Base-by-base conservation (phyloP, 2,888 invertebrate species). In the Trissoscelio sp. region DNA sequence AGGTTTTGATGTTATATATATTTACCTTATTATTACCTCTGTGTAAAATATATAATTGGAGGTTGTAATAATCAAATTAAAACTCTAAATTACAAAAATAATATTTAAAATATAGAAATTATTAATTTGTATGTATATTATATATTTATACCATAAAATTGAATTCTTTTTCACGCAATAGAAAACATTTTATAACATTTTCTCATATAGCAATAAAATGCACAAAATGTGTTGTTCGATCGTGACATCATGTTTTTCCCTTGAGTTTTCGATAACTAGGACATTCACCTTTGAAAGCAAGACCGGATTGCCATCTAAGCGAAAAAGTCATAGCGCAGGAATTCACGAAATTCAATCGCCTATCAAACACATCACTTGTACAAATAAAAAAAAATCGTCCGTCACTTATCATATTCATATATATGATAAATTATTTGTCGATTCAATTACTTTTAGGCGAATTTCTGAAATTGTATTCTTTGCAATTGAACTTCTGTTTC, bases 271-370 rank as follows among this genome's bases (percentile, higher is more conserved):
- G 67, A 77, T 77, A 77, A 77, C 67, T 53, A 20, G 77, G 69
- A 53, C 69, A 62, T 77, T 77, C 77, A 77, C 77, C 77, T 77
- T 31, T 46, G 58, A 11, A 60, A 69, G 39, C 60, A 55, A 60
- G 58, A 60, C 69, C 62, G 37, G 62, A 74, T 62, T 62, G 44
- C 69, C 44, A 42, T 58, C 75, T 60, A 67, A 75, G 75, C 67
- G 60, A 67, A 75, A 74, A 75, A 67, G 67, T 77, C 77, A 77
- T 77, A 77, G 77, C 51, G 44, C 44, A 69, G 55, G 77, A 77
- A 69, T 77, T 53, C n/a, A n/a, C 42, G 42, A 53, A 12, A 55
- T 22, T 57, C 34, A 34, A 16, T 14, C 42, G 39, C 28, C 55
- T 22, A 58, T 64, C 31, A 64, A 44, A 44, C 44, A 28, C 57